phyloP scores from a whole-genome alignment of 2,888 invertebrate species.

The Pammene aurita region DNA sequence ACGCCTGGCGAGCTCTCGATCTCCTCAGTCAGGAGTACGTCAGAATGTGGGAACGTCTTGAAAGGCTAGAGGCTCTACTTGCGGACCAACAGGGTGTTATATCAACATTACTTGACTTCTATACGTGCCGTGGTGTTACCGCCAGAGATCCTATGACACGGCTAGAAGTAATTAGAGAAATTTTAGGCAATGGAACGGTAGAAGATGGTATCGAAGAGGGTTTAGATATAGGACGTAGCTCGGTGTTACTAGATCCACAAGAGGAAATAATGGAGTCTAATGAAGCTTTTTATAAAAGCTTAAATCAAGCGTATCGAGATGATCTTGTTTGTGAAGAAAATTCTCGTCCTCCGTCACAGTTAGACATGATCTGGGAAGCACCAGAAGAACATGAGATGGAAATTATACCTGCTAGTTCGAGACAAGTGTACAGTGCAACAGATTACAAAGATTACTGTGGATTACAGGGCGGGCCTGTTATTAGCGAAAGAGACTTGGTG shows the following conservation, averaged over 20 bases:
- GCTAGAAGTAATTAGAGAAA: slow-evolving; percentile 86
- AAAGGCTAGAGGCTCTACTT: slow-evolving; percentile 92
- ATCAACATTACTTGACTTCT: slow-evolving; percentile 92
- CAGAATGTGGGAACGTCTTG: slow-evolving; percentile 96
- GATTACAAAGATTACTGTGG: slow-evolving; percentile 92
- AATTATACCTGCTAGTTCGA: slow-evolving; percentile 79
- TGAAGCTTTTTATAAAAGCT: slow-evolving; percentile 93
- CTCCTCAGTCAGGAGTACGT: slow-evolving; percentile 95
- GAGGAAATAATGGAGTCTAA: slow-evolving; percentile 87
- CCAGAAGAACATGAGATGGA: slow-evolving; percentile 88
- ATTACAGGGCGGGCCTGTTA: slow-evolving; percentile 85
- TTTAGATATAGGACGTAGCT: slow-evolving; percentile 80
- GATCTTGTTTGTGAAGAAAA: slow-evolving; percentile 87
- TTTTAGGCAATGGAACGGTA: slow-evolving; percentile 85
- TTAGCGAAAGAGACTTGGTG: slow-evolving; percentile 90
- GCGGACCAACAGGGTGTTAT: slow-evolving; percentile 96
- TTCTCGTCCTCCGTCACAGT: slow-evolving; percentile 87
- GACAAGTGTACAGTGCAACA: slow-evolving; percentile 88
- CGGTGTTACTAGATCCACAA: slow-evolving; percentile 69
- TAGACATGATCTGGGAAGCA: slow-evolving; percentile 94
- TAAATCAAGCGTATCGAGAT: slow-evolving; percentile 94
- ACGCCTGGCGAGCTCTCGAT: slow-evolving; percentile 96
- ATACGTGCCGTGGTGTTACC: slow-evolving; percentile 81
- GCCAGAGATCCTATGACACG: slow-evolving; percentile 81
- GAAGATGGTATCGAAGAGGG: slow-evolving; percentile 88